Percentiles rank a stretch among this genome's conserved stretches.
These are phyloP conservation scores for Ectobius pallidus DNA, from an alignment of 2,888 invertebrate species.

Conservation along the genomic window DNA sequence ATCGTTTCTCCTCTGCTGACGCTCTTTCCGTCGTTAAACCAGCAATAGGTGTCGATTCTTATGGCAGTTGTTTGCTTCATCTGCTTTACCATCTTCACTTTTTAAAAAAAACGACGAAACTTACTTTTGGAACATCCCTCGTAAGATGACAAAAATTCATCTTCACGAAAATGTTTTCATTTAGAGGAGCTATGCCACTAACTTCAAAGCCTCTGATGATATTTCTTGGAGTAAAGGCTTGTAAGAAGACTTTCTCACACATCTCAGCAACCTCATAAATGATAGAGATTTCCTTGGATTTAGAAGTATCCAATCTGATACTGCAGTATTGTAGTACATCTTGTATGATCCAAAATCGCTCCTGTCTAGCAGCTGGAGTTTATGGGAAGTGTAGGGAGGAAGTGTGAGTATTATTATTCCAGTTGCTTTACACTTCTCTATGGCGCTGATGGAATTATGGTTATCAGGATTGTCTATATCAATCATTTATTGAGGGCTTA, in stretches of 20 bases:
- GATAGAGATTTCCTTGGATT: constrained; percentile 48
- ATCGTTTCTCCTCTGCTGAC: too few relatives aligned
- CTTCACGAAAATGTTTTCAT: not conserved
- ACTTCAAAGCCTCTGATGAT: not conserved
- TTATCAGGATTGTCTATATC: too few relatives aligned
- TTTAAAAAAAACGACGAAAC: too few relatives aligned
- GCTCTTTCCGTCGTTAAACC: too few relatives aligned
- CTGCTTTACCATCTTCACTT: too few relatives aligned
- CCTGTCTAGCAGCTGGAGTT: constrained; percentile 50
- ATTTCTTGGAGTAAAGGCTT: not conserved
- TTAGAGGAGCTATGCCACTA: not conserved
- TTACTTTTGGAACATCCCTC: too few relatives aligned
- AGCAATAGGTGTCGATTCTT: too few relatives aligned
- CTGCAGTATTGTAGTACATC: constrained; percentile 46
- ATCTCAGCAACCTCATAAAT: constrained; percentile 44
- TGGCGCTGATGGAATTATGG: constrained; percentile 42
- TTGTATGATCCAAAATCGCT: constrained; percentile 50
- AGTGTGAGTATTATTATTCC: constrained; percentile 51
- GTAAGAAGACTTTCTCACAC: not conserved
- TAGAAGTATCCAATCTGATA: constrained; percentile 46
- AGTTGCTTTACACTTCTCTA: constrained; percentile 49
- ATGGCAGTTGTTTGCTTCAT: too few relatives aligned
- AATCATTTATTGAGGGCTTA: too few relatives aligned
- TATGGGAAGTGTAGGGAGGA: constrained; percentile 51
- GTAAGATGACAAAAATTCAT: not conserved